phyloP scores from a whole-genome alignment of 2,113 vertebrate genomes.

The Chiloscyllium plagiosum region DNA sequence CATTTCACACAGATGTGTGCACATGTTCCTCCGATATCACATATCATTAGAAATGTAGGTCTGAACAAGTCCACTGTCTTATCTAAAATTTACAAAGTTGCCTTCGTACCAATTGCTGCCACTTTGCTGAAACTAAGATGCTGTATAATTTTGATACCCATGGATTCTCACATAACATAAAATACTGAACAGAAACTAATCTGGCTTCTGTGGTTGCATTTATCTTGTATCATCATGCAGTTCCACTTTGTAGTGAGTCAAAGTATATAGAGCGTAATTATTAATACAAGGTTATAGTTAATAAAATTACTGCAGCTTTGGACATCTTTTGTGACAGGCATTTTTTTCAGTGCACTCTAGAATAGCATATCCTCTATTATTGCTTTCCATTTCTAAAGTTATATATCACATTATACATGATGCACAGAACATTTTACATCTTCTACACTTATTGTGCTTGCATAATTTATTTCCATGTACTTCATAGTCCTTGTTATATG shows the following conservation, averaged over 20 bases:
- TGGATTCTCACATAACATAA: background rate
- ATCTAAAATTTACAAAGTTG: background rate
- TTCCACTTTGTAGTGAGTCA: conserved; percentile 32
- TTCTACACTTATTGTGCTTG: conserved; percentile 14
- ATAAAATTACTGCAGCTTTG: background rate
- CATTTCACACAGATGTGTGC: background rate
- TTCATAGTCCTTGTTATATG: background rate
- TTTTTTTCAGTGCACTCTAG: too few relatives aligned
- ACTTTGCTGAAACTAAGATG: background rate
- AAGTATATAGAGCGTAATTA: background rate
- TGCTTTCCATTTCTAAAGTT: background rate
- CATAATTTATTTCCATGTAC: conserved; percentile 30
- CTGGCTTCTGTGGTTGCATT: conserved; percentile 23
- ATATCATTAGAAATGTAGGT: background rate
- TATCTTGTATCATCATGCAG: conserved; percentile 39
- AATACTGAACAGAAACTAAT: background rate
- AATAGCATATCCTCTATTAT: background rate
- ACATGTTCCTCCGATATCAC: background rate
- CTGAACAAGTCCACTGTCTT: background rate
- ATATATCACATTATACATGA: background rate
- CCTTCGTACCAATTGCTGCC: background rate
- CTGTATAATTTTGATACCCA: background rate
- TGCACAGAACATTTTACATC: conserved; percentile 1
- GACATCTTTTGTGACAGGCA: background rate
- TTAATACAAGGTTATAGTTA: background rate